Evolutionary conservation across 2,113 vertebrate species (phyloP), one percentile per base, ranked within the genome.

Genomic region (Collichthys lucidus): DNA sequence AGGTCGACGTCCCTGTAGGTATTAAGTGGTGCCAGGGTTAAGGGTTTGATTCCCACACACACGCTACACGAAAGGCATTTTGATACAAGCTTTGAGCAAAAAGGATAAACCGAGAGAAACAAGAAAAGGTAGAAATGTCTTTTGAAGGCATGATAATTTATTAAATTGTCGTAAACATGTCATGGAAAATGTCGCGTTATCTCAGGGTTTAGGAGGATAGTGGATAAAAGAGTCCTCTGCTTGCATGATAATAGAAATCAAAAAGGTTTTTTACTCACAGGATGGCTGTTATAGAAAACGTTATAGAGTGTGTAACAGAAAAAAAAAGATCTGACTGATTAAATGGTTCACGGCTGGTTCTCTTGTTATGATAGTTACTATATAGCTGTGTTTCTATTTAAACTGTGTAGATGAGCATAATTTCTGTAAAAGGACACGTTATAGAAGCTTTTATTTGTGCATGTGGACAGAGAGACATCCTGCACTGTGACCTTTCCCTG

Each of bases 361-460:
- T 64, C 6, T 22, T 53, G 53, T 56, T 77, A 7, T 77, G 80
- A 70, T 26, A 17, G 74, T 49, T 66, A 60, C 66, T 46, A 19
- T 9, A 44, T 9, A 50, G 3, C 19, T 46, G 49, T 8, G 8
- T 35, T 12, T 65, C n/a, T 16, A 19, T 66, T 26, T 29, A 8
- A 35, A 56, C 49, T 69, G 50, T 67, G 40, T 6, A 24, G 14
- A 17, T 29, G 14, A 53, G 56, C 49, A 66, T 64, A 46, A 7
- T 60, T 14, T 77, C 42, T 20, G 3, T 62, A 46, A 47, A 60
- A 68, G 20, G 11, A 22, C 31, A 20, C 11, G 35, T 55, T 42
- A 3, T 16, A 31, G 5, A 49, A 7, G 16, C 47, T 8, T 62
- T 14, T 19, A 7, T 62, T 3, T 22, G 16, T 70, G 20, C n/a